Base-by-base conservation (phyloP, 2,797 vertebrate genomes). In the Pogoniulus pusillus region DNA sequence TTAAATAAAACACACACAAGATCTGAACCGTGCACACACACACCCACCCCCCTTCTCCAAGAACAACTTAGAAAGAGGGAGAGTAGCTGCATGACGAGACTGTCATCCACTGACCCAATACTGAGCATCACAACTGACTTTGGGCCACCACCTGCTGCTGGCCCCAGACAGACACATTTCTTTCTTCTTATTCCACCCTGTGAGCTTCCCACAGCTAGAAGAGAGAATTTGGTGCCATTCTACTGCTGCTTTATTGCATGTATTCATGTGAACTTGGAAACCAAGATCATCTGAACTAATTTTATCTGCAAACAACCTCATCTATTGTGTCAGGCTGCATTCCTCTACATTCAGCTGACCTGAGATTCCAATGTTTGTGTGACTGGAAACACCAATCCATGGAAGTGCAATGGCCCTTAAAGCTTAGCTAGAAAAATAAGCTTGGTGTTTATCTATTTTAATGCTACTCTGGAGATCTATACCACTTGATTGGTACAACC, bases 21-120 rank as follows among this genome's bases (percentile, higher is more conserved):
- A 18, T 29, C 39, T n/a, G 39, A 15, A 15, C 39, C 39, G 39
- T 5, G n/a, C n/a, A n/a, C n/a, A n/a, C n/a, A n/a, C n/a, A n/a
- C n/a, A n/a, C 15, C 20, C 6, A 0, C 3, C 4, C 13, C 2
- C 1, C 29, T 81, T 69, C 47, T 74, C 22, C 68, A 27, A 14
- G 14, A 39, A 32, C 15, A 47, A 37, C 41, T 77, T 70, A 60
- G 58, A 79, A 65, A 57, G 23, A 71, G 24, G 6, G 22, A 77
- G 24, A 92, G 34, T 34, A 79, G 57, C 65, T 86, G 65, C 37
- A 37, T 1, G 2, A 53, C 2, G 15, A 85, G 34, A 8, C 29
- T 63, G 4, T 62, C n/a, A 9, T 69, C 37, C 68, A 71, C 54
- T 7, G 12, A 68, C 41, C 39, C 51, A 20, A 9, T 54, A 57